phyloP scores from a whole-genome alignment of 2,888 invertebrate genomes.

The Desoria tigrina region DNA sequence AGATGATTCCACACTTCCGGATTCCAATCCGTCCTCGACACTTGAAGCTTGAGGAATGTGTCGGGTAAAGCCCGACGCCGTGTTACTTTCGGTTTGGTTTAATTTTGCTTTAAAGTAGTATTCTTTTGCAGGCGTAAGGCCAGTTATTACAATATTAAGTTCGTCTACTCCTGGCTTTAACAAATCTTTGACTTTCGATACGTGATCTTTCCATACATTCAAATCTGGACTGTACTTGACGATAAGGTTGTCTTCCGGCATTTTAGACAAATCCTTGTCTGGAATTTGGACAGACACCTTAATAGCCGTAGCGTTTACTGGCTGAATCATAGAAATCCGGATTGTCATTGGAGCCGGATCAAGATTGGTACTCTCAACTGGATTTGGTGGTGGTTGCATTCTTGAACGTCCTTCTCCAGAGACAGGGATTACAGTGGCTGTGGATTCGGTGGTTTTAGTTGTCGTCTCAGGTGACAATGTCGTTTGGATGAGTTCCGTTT shows the following conservation, averaged over 20 bases:
- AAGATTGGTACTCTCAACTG: conserved; percentile 21
- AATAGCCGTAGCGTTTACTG: conserved; percentile 47
- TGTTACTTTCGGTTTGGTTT: conserved; percentile 46
- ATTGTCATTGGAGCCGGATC: conserved; percentile 20
- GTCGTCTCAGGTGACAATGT: conserved; percentile 13
- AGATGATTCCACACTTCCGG: conserved; percentile 10
- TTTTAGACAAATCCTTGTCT: conserved; percentile 37
- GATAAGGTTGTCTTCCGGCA: conserved; percentile 40
- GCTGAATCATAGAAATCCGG: conserved; percentile 43
- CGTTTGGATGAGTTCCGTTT: conserved; percentile 16
- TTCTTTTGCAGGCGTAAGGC: conserved; percentile 41
- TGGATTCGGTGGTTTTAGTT: conserved; percentile 6
- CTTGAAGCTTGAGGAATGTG: conserved; percentile 20
- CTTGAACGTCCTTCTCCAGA: conserved; percentile 23
- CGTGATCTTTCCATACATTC: conserved; percentile 40
- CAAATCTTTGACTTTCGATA: conserved; percentile 43
- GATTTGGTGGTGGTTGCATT: conserved; percentile 13
- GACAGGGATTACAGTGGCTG: conserved; percentile 27
- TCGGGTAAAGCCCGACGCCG: conserved; percentile 41
- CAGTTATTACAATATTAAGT: conserved; percentile 43
- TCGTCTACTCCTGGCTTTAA: conserved; percentile 45
- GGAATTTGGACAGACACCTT: conserved; percentile 43
- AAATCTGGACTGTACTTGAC: conserved; percentile 45
- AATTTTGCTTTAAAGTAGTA: conserved; percentile 48
- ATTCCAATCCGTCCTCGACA: conserved; percentile 21